Base-by-base conservation (phyloP, 2,797 vertebrate genomes). In the Pangasius krempfi region DNA sequence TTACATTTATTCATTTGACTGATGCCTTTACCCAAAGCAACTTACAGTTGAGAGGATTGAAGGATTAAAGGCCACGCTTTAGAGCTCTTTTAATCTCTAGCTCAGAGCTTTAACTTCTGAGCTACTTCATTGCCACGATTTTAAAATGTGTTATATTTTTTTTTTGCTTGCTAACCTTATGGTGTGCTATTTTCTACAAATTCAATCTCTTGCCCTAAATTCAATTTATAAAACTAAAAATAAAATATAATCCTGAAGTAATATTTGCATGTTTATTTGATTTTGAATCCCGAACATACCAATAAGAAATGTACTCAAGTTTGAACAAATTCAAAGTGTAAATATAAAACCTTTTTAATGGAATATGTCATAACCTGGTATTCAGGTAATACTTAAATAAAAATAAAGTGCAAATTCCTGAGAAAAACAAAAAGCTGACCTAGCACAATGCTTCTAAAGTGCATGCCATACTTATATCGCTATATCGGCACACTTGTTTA, bases 11-110 rank as follows among this genome's bases (percentile, higher is more conserved):
- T 81, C 20, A 58, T 81, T 58, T 25, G 54, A 40, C 33, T 60
- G 79, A 81, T 60, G 79, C 5, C 10, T 81, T 81, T 27, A 27
- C 79, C 8, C 20, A 58, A 58, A 58, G 54, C 78, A 80, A 81
- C 20, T 81, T 60, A 37, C 10, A 81, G 9, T 14, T 81, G 25
- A 62, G 56, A 33, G 76, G 33, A 40, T 62, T 82, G 50, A 60
- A 62, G 58, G 37, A 81, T 60, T 81, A 40, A 60, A 13, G 20
- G 79, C 20, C 54, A 60, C 16, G 33, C 33, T 80, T 80, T 44
- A 82, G 33, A 82, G 56, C 25, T 64, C 13, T 82, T 47, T 64
- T 64, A 64, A 64, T 64, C 80, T 62, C 6, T n/a, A 44, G 25
- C 25, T 18, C 13, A 62, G 20, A 83, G 47, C 25, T n/a, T 64